These are phyloP conservation scores for Bujurquina vittata DNA, from an alignment of 2,113 vertebrate species.

Conservation along the genomic window DNA sequence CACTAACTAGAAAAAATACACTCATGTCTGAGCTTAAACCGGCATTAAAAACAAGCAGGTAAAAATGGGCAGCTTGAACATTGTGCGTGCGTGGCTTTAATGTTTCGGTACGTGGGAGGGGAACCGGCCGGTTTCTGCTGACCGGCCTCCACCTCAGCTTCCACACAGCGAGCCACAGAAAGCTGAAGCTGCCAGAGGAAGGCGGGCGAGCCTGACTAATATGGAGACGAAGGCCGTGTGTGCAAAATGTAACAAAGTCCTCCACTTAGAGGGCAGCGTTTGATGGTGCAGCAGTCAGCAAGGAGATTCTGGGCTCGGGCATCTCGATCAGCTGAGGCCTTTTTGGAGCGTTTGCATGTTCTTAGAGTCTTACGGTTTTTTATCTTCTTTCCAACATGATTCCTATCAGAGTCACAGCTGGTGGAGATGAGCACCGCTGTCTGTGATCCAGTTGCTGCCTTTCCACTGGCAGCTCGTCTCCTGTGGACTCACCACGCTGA, in stretches of 20 bases:
- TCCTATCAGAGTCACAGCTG: neutral
- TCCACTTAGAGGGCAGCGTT: no score
- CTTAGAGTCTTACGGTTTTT: no score
- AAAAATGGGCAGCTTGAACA: no score
- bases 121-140: accelerated
- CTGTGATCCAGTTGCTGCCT: neutral
- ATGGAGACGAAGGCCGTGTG: no score
- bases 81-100: no score
- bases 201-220: neutral
- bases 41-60: no score
- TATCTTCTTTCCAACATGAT: neutral
- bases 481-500: neutral
- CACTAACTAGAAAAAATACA: no score
- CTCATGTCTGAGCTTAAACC: no score
- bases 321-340: no score
- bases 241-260: no score
- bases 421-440: neutral
- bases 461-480: neutral
- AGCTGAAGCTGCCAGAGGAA: neutral
- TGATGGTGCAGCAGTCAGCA: no score
- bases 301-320: neutral
- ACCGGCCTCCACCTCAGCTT: neutral
- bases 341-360: neutral
- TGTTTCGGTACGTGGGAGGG: no score
- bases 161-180: neutral